Conservation (phyloP, 2,113 vertebrate genomes). For the Chrysochloris asiatica region DNA sequence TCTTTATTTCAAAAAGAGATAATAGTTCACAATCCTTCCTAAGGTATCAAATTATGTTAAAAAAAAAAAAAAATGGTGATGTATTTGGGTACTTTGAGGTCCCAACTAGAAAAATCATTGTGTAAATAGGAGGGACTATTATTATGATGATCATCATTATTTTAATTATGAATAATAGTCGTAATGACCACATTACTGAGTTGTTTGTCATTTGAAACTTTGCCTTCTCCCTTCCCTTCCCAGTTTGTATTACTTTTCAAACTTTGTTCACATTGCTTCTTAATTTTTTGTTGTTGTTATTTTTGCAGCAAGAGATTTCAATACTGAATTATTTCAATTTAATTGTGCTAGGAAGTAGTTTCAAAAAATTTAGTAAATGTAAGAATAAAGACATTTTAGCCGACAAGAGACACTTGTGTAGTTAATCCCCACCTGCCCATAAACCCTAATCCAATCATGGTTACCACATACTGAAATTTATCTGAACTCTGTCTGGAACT, state of each 20-base stretch:
- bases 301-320: not conserved
- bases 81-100: not conserved
- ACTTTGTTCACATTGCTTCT: not conserved
- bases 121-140: constrained; percentile 9
- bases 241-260: constrained; percentile 5
- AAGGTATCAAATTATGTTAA: not conserved
- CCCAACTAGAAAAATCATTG: not conserved
- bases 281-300: constrained; percentile 25
- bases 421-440: not conserved
- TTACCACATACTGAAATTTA: not conserved
- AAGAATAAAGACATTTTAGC: not conserved
- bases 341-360: not conserved
- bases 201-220: constrained; percentile 29
- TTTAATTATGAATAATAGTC: constrained; percentile 37
- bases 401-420: not conserved
- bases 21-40: not conserved
- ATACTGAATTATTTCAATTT: constrained; percentile 34
- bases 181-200: not conserved
- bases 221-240: not conserved
- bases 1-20: constrained; percentile 21
- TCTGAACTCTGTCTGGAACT: not conserved
- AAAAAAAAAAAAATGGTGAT: not conserved
- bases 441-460: not conserved
- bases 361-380: not conserved
- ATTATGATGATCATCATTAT: constrained; percentile 34